Evolutionary conservation across 2,797 vertebrate species (phyloP).

Genomic region (Molothrus ater): DNA sequence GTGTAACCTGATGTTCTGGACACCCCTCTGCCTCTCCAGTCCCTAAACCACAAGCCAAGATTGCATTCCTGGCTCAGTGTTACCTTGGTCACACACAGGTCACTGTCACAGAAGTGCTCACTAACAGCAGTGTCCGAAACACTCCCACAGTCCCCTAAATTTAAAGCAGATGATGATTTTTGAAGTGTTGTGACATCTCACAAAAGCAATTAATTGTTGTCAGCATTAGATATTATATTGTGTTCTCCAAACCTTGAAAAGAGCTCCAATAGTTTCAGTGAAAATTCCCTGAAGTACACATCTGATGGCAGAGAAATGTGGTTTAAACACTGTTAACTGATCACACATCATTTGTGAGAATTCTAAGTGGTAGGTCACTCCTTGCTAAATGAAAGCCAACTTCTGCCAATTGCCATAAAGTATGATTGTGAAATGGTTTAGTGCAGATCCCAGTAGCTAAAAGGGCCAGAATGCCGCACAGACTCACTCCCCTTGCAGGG

Average conservation of each 20-base stretch:
- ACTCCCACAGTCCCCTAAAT: not conserved
- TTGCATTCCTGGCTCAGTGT: not conserved
- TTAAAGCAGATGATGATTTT: not conserved
- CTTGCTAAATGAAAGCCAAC: not conserved
- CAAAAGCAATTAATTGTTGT: not conserved
- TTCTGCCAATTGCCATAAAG: not conserved
- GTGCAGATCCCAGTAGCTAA: not conserved
- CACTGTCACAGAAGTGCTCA: not conserved
- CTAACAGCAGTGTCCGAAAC: not conserved
- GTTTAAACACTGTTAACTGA: not conserved
- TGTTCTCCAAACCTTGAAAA: not conserved
- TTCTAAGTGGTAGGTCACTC: not conserved
- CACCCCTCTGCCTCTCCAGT: not conserved
- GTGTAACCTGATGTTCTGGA: not conserved
- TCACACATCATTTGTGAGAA: not conserved
- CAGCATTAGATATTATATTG: not conserved
- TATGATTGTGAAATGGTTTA: not conserved
- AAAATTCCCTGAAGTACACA: not conserved
- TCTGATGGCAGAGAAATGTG: not conserved
- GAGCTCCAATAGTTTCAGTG: not conserved
- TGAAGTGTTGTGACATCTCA: not conserved
- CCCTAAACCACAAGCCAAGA: not conserved
- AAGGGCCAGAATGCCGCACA: not conserved
- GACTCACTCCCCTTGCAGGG: accelerated
- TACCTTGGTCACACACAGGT: not conserved